These are phyloP conservation scores for Progne subis DNA, from an alignment of 2,113 vertebrate species.

Conservation along the genomic window DNA sequence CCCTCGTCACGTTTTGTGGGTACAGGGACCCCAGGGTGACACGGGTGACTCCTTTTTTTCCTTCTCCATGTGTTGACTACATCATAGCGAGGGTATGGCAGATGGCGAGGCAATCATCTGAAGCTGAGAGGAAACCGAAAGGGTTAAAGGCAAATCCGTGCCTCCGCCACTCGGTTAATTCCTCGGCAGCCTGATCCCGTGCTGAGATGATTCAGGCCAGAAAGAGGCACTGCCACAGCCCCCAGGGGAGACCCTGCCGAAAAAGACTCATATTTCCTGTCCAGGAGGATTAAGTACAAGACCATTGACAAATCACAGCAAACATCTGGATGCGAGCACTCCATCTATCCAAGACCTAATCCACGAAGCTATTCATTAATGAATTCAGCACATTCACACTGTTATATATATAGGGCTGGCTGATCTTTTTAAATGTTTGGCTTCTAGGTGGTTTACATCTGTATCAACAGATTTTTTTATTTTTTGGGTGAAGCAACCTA, in stretches of 20 bases:
- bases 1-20: background rate
- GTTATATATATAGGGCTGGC: background rate
- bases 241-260: background rate
- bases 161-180: constrained; percentile 37
- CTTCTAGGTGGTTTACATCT: background rate
- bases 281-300: constrained; percentile 67
- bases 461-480: background rate
- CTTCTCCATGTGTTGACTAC: background rate
- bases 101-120: background rate
- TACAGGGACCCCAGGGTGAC: background rate
- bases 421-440: background rate
- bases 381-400: constrained; percentile 51
- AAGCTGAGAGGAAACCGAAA: background rate
- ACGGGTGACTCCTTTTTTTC: background rate
- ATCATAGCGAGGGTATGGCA: background rate
- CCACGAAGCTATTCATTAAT: constrained; percentile 71
- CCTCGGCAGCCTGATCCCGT: constrained; percentile 12
- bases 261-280: constrained; percentile 55
- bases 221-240: constrained; percentile 21
- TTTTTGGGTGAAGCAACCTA: background rate
- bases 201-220: constrained; percentile 32
- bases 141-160: constrained; percentile 45
- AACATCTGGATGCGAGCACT: constrained; percentile 70
- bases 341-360: constrained; percentile 51
- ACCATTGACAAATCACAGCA: constrained; percentile 75